Percentiles rank a stretch among this genome's conserved stretches.
Evolutionary conservation across 2,113 vertebrate genomes (phyloP).

Genomic region (Lepidothrix coronata): DNA sequence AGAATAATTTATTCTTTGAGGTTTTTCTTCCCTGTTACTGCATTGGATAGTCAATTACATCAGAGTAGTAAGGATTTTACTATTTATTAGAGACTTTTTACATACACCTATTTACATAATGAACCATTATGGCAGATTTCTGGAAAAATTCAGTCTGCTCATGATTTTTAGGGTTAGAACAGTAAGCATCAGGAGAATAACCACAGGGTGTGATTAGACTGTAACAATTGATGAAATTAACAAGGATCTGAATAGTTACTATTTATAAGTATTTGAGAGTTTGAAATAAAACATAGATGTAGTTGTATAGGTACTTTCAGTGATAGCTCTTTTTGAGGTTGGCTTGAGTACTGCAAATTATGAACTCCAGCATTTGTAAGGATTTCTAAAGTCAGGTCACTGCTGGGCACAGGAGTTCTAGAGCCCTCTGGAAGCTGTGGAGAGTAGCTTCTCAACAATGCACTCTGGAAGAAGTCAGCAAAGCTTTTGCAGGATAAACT

Average conservation of each 20-base stretch:
- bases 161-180: background rate
- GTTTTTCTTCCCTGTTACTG: background rate
- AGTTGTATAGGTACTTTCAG: background rate
- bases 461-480: background rate
- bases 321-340: background rate
- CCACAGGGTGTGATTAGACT: background rate
- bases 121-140: background rate
- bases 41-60: background rate
- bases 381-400: background rate
- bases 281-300: background rate
- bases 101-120: background rate
- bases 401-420: background rate
- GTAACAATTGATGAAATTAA: background rate
- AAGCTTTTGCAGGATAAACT: background rate
- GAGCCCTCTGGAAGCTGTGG: background rate
- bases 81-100: background rate
- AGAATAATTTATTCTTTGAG: conserved; percentile 40
- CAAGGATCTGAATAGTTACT: background rate
- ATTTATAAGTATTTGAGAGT: background rate
- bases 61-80: background rate
- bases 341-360: background rate
- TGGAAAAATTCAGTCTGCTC: background rate
- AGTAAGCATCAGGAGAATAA: background rate
- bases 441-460: background rate
- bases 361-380: background rate